phyloP scores from a whole-genome alignment of 2,797 vertebrate genomes.

The Lithobates sylvaticus region DNA sequence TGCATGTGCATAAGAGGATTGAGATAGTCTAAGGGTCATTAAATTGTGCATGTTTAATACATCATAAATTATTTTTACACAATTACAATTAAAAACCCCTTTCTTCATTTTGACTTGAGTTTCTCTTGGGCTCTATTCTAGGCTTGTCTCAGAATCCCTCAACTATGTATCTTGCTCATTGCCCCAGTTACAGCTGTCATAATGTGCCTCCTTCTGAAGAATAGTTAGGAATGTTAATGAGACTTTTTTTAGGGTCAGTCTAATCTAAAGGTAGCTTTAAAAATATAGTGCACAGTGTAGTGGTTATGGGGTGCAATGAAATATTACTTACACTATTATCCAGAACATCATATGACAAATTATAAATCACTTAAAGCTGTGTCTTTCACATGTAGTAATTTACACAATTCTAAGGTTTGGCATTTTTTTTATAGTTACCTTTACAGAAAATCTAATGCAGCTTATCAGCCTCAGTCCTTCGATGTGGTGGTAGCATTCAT shows the following conservation, averaged over 20 bases:
- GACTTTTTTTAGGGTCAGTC: constrained; percentile 26
- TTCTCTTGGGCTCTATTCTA: constrained; percentile 57
- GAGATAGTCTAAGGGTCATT: constrained; percentile 48
- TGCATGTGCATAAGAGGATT: constrained; percentile 31
- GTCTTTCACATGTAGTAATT: too few relatives aligned
- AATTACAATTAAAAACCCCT: constrained; percentile 58
- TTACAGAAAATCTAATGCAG: too few relatives aligned
- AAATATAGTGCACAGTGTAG: neutral
- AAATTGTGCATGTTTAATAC: constrained; percentile 58
- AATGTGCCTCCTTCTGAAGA: constrained; percentile 24
- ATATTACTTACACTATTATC: neutral
- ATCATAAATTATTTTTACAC: constrained; percentile 62
- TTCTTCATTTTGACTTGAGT: constrained; percentile 53
- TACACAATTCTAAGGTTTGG: too few relatives aligned
- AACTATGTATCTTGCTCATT: constrained; percentile 61
- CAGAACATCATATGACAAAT: neutral
- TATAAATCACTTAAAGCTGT: neutral
- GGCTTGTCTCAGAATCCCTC: constrained; percentile 52
- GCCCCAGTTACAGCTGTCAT: constrained; percentile 58
- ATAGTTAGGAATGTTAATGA: constrained; percentile 53
- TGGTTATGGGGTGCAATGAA: neutral
- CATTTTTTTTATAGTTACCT: too few relatives aligned
- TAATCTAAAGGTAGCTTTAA: constrained; percentile 22
- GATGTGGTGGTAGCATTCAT: too few relatives aligned
- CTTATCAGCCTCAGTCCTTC: too few relatives aligned